Evolutionary conservation across 92 coral and sea anemone species (phyloP).

Genomic region (Epizoanthus illoricatus): DNA sequence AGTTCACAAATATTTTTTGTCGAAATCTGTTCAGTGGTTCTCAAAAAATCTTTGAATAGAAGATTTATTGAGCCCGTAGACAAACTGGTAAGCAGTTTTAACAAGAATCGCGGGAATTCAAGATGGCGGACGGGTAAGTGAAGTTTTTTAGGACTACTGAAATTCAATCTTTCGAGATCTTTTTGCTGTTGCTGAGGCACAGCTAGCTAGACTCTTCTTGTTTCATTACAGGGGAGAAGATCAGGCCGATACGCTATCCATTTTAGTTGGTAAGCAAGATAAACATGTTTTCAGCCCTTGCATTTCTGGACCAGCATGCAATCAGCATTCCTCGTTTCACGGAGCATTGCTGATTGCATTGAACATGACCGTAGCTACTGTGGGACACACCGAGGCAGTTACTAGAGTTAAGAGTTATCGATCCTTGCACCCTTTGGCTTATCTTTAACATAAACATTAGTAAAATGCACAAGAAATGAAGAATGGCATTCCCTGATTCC

Average conservation of each 20-base stretch:
- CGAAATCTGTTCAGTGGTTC: neutral
- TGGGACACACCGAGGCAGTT: too few relatives aligned
- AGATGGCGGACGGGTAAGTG: slow-evolving; percentile 87
- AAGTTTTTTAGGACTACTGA: neutral
- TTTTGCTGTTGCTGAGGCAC: neutral
- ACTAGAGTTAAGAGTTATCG: too few relatives aligned
- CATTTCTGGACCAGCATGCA: neutral
- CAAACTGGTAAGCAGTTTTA: neutral
- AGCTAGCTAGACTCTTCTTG: neutral
- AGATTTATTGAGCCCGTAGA: slow-evolving; percentile 3
- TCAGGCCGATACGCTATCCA: slow-evolving; percentile 65
- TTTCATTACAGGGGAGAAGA: slow-evolving; percentile 39
- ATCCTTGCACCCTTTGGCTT: too few relatives aligned
- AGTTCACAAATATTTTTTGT: neutral
- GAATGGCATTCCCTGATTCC: too few relatives aligned
- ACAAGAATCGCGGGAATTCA: slow-evolving; percentile 59
- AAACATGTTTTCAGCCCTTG: too few relatives aligned
- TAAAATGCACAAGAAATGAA: too few relatives aligned
- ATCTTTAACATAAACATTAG: too few relatives aligned
- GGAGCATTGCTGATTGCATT: too few relatives aligned
- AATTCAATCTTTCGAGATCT: too few relatives aligned
- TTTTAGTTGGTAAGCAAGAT: slow-evolving; percentile 68
- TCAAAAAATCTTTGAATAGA: neutral
- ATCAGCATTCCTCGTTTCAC: neutral
- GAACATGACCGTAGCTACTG: too few relatives aligned